Evolutionary conservation across 2,888 invertebrate species (phyloP).

Genomic region (Tolmerus cingulatus): DNA sequence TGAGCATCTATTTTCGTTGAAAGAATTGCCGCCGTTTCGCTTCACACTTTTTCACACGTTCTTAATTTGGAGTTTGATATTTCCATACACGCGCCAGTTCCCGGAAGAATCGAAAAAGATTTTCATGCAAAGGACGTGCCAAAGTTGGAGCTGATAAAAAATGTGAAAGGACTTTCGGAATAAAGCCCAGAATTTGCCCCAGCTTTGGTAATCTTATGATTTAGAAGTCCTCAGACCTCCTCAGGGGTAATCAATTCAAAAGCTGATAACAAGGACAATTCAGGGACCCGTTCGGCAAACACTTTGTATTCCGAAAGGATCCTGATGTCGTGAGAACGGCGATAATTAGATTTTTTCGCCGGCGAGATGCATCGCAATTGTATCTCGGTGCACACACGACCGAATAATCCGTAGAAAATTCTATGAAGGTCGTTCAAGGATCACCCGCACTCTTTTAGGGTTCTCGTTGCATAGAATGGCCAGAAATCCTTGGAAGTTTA

Average conservation of each 20-base stretch:
- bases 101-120: neutral
- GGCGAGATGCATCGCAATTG: neutral
- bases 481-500: neutral
- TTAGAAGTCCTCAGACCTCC: neutral
- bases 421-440: neutral
- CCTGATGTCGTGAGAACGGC: neutral
- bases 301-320: neutral
- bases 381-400: neutral
- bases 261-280: neutral
- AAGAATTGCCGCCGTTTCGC: neutral
- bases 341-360: neutral
- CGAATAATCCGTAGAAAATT: neutral
- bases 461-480: neutral
- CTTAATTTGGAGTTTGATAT: neutral
- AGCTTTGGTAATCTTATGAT: neutral
- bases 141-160: neutral
- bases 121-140: neutral
- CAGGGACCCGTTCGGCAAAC: neutral
- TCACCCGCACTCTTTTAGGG: neutral
- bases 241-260: neutral
- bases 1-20: neutral
- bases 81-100: neutral
- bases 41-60: neutral
- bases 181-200: neutral
- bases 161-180: neutral